Evolutionary conservation across 2,113 vertebrate species (phyloP), one percentile per base, ranked within the genome.

Genomic region (Natator depressus): DNA sequence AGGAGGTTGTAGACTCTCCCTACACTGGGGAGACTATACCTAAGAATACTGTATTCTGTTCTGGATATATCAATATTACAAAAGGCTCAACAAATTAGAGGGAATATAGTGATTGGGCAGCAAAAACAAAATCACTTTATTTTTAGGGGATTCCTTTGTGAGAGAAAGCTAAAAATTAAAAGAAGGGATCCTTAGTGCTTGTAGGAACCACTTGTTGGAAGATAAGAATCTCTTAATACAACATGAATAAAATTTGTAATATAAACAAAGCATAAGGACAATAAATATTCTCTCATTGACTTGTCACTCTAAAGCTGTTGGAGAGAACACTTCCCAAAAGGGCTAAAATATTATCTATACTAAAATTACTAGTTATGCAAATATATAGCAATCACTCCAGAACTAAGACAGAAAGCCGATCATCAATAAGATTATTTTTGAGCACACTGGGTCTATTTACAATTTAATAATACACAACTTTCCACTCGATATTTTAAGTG

Each of bases 341-440:
- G 46, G 91, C 87, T 92, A 46, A 35, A 85, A 75, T 93, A 89
- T 87, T 92, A 50, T 22, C 10, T 76, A 57, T 54, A 84, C 87
- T 55, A 87, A 82, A 50, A 75, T 53, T 91, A 69, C 76, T 75
- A 62, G 80, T 90, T 87, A 91, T 47, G 69, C 90, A 95, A 93
- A 92, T 90, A 54, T 1, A 10, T 2, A 62, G 69, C 1, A 22
- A 62, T 42, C 46, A 5, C 53, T 91, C 89, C 93, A 96, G 93
- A 94, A 91, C 35, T 93, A 92, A 97, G 80, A 82, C 82, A 78
- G 89, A 96, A 97, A 97, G 89, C 95, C 59, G 89, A 97, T 97
- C 97, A 96, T 92, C 89, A 84, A 49, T 91, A 82, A 78, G 84
- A 87, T 94, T 97, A 97, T 94, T 96, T 96, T 88, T 88, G 93